These are phyloP conservation scores for Xenopus borealis DNA, from an alignment of 2,113 vertebrate species.

Conservation along the genomic window DNA sequence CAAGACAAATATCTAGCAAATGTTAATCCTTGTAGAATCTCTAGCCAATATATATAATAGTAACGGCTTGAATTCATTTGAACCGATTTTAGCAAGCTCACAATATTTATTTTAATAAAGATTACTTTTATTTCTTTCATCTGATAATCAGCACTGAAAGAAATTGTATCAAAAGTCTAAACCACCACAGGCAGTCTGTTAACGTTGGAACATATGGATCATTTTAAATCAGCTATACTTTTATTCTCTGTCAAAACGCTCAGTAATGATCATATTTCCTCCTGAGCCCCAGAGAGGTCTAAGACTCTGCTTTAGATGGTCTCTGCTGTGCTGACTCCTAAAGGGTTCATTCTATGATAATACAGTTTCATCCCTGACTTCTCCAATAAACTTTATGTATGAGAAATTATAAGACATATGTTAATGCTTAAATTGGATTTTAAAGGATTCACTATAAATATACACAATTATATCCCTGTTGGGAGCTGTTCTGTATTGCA, in stretches of 20 bases:
- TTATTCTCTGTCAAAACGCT: not conserved
- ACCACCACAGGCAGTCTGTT: slow-evolving; percentile 54
- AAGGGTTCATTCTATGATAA: too few species aligned
- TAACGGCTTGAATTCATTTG: slow-evolving; percentile 35
- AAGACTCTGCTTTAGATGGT: too few species aligned
- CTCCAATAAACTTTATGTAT: too few species aligned
- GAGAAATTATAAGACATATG: too few species aligned
- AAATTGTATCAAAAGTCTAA: slow-evolving; percentile 60
- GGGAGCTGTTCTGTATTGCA: too few species aligned
- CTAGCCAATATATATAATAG: slow-evolving; percentile 48
- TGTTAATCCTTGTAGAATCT: slow-evolving; percentile 42
- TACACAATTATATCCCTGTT: too few species aligned
- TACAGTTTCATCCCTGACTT: too few species aligned
- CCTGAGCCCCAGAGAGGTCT: too few species aligned
- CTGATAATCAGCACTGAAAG: slow-evolving; percentile 59
- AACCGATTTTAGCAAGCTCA: slow-evolving; percentile 51
- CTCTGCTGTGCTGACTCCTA: too few species aligned
- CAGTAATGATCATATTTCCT: too few species aligned
- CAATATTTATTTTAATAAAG: slow-evolving; percentile 51
- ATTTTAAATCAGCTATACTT: slow-evolving; percentile 64
- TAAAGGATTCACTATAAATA: too few species aligned
- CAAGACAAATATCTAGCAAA: slow-evolving; percentile 50
- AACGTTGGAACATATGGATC: slow-evolving; percentile 67
- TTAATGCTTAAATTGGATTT: too few species aligned
- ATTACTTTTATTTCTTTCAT: slow-evolving; percentile 54